Evolutionary conservation across 2,888 invertebrate genomes (phyloP).

Genomic region (Tenthredo scrophulariae): DNA sequence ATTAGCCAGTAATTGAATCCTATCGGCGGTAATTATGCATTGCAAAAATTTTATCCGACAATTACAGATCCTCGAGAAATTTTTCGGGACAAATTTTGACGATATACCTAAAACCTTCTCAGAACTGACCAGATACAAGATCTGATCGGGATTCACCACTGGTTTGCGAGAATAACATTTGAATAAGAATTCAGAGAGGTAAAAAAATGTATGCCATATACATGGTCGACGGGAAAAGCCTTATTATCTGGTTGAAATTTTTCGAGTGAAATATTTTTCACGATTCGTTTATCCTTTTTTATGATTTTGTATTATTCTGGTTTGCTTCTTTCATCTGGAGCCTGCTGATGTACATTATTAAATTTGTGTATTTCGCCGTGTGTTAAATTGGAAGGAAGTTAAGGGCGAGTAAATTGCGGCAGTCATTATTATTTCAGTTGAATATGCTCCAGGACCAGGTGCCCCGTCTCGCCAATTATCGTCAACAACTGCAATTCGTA

Average conservation of each 20-base stretch:
- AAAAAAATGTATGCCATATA: background rate
- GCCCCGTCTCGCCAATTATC: conserved; percentile 25
- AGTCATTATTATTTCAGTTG: conserved; percentile 19
- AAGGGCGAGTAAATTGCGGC: background rate
- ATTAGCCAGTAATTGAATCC: background rate
- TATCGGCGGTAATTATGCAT: background rate
- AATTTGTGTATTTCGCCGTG: background rate
- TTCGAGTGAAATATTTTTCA: background rate
- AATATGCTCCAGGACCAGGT: background rate
- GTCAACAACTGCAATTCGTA: conserved; percentile 29
- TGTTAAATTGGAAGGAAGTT: conserved; percentile 15
- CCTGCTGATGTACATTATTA: background rate
- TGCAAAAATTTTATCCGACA: background rate
- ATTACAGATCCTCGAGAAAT: background rate
- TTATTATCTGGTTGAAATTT: background rate
- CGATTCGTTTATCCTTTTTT: background rate
- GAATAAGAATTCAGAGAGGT: background rate
- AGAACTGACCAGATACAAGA: background rate
- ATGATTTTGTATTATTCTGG: background rate
- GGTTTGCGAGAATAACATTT: background rate
- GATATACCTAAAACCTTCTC: background rate
- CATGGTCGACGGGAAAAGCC: background rate
- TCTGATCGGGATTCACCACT: background rate
- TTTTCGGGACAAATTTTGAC: background rate
- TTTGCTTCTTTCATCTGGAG: background rate